These are phyloP conservation scores for Ephialtes manifestator DNA, from an alignment of 2,888 invertebrate genomes.

Conservation along the genomic window DNA sequence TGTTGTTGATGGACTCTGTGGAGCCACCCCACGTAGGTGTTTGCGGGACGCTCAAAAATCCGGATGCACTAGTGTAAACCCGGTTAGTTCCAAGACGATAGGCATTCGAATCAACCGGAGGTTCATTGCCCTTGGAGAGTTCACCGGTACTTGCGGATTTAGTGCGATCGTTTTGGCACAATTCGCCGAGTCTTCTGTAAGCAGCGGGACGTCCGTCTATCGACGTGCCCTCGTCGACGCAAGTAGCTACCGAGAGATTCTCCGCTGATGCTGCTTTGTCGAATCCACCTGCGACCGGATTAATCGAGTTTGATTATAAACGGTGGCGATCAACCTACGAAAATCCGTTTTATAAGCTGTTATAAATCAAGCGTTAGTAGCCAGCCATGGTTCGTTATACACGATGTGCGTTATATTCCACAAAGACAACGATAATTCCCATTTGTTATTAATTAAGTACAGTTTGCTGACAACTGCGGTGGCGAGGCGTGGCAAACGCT, in stretches of 20 bases:
- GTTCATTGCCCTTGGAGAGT: conserved; percentile 71
- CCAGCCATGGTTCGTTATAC: too few relatives aligned
- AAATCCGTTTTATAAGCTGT: conserved; percentile 1
- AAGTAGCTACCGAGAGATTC: conserved; percentile 75
- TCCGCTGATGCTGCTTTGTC: conserved; percentile 82
- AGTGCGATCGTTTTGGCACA: conserved; percentile 77
- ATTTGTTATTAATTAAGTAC: neutral
- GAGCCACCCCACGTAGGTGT: conserved; percentile 83
- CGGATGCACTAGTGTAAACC: conserved; percentile 50
- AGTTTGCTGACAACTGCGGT: too few relatives aligned
- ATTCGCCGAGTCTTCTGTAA: conserved; percentile 71
- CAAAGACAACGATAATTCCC: conserved; percentile 11
- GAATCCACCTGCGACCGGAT: conserved; percentile 71
- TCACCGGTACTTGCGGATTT: conserved; percentile 84
- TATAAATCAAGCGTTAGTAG: neutral
- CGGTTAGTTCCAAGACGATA: conserved; percentile 28
- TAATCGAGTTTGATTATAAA: too few relatives aligned
- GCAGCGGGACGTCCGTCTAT: conserved; percentile 49
- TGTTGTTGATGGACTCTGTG: conserved; percentile 79
- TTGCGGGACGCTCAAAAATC: conserved; percentile 75
- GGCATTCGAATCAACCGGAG: conserved; percentile 45
- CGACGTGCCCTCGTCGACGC: conserved; percentile 41
- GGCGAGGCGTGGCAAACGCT: too few relatives aligned
- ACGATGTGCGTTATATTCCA: too few relatives aligned
- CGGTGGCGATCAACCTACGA: neutral